Conservation (phyloP, 2,797 vertebrate species). For the Amblyopsis hoosieri region DNA sequence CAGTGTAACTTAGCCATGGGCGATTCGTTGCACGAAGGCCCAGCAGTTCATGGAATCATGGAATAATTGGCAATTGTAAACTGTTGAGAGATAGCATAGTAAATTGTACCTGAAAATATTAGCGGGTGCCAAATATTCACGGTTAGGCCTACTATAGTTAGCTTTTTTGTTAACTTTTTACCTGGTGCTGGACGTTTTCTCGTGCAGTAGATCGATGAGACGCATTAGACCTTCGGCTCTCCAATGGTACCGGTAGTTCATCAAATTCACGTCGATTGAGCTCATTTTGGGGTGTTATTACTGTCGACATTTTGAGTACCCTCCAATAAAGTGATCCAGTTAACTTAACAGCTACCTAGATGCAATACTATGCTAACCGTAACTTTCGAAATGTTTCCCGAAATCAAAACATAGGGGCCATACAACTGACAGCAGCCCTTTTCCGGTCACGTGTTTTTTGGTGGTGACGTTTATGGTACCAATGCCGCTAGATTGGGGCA, state of each 20-base stretch:
- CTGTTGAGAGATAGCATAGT: too few species aligned
- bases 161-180: conserved; percentile 30
- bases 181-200: conserved; percentile 41
- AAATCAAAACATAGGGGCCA: conserved; percentile 10
- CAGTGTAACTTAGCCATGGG: too few species aligned
- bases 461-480: not conserved
- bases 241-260: conserved; percentile 16
- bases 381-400: conserved; percentile 27
- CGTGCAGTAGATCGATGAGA: conserved; percentile 5
- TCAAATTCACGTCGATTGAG: conserved; percentile 38
- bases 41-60: too few species aligned
- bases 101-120: too few species aligned
- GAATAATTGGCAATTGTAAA: too few species aligned
- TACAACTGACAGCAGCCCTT: not conserved
- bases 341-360: not conserved
- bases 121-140: not conserved
- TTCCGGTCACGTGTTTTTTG: not conserved
- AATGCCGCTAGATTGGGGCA: not conserved
- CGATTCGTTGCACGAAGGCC: too few species aligned
- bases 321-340: not conserved
- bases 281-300: conserved; percentile 20
- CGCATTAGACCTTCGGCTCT: conserved; percentile 13
- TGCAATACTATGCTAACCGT: not conserved
- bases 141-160: not conserved
- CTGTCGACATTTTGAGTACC: conserved; percentile 58